Percentiles rank a stretch among this genome's conserved stretches.
Evolutionary conservation across 2,888 invertebrate genomes (phyloP).

Genomic region (Phaedon cochleariae): DNA sequence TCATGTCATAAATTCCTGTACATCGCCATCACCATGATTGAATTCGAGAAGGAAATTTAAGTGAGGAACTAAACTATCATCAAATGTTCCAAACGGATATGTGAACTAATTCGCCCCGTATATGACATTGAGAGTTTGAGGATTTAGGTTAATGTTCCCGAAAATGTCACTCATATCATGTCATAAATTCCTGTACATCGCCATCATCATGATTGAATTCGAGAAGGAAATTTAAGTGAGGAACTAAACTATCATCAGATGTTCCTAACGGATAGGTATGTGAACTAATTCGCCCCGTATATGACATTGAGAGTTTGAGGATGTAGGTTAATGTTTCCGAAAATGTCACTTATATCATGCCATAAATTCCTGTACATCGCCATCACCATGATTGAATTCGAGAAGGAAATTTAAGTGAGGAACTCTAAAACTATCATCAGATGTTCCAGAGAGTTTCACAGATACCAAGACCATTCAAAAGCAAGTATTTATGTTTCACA

Average conservation of each 20-base stretch:
- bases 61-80: constrained; percentile 1
- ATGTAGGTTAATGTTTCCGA: not conserved
- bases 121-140: not conserved
- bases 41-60: constrained; percentile 5
- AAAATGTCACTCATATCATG: not conserved
- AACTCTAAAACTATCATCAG: constrained; percentile 3
- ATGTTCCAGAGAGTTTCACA: constrained; percentile 9
- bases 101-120: not conserved
- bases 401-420: not conserved
- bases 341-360: not conserved
- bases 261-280: constrained; percentile 2
- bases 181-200: not conserved
- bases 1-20: not conserved
- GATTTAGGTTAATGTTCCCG: too few species aligned
- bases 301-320: not conserved
- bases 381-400: not conserved
- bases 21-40: not conserved
- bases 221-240: constrained; percentile 2
- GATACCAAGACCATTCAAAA: constrained; percentile 18
- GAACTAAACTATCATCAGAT: constrained; percentile 8
- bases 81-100: constrained; percentile 13
- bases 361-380: not conserved
- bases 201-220: not conserved
- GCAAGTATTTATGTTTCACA: constrained; percentile 2
- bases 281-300: not conserved